A percentile compares a stretch with the other conserved stretches of the same genome.
Conservation (phyloP, 2,113 vertebrate genomes). For the Cepphus grylle region DNA sequence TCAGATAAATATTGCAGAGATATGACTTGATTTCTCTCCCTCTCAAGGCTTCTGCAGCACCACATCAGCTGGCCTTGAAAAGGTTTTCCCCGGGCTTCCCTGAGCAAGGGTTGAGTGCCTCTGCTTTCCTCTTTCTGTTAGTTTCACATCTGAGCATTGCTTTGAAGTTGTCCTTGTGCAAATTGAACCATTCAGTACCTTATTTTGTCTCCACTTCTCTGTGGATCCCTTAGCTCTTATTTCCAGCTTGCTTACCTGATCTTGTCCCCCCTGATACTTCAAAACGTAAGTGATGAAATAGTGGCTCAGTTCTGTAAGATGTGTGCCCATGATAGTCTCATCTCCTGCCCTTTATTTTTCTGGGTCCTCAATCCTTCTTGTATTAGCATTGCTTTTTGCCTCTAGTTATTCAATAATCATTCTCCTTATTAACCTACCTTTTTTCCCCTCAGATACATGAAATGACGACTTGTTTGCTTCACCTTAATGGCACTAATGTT, state of each 20-base stretch:
- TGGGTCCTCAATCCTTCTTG: neutral
- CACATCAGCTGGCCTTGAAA: neutral
- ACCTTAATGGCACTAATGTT: neutral
- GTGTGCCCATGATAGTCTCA: neutral
- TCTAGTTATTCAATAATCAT: neutral
- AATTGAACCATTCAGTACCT: neutral
- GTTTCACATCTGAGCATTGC: neutral
- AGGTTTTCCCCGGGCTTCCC: neutral
- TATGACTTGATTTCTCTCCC: neutral
- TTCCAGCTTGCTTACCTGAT: neutral
- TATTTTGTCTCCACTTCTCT: neutral
- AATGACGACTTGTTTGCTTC: neutral
- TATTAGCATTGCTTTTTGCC: neutral
- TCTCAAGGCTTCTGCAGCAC: neutral
- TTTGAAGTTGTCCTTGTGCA: neutral
- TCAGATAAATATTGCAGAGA: neutral
- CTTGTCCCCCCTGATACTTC: neutral
- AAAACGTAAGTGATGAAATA: neutral
- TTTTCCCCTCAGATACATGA: neutral
- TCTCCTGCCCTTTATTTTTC: neutral
- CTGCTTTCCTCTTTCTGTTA: neutral
- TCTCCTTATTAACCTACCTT: neutral
- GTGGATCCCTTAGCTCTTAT: neutral
- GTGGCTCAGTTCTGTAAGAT: neutral
- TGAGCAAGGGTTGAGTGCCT: neutral